Evolutionary conservation across 2,797 vertebrate species (phyloP), one percentile per base, ranked within the genome.

Genomic region (Mallotus villosus): DNA sequence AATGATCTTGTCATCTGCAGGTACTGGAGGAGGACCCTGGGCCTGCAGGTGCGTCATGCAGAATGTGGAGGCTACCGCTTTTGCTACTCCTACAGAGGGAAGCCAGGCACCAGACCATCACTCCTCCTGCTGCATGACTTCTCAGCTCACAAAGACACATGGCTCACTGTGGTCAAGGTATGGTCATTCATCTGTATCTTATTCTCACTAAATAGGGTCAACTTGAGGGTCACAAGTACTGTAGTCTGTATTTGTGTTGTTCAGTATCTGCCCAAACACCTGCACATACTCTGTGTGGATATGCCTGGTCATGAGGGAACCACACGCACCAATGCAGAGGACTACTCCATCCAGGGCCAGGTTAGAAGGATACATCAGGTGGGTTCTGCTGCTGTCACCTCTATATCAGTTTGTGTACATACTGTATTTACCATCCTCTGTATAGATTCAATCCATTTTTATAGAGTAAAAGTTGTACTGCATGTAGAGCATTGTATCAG

Each of bases 231-330:
- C 55, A 46, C 27, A 60, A 19, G 37, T 57, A 41, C 8, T 34
- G n/a, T n/a, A 19, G 4, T 34, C 3, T 63, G 16, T 66, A 57
- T 64, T 4, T 65, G 21, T 73, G 72, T 21, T 11, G 69, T 55
- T 67, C 55, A 99, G 98, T 99, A 97, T 86, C 92, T 99, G 67
- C 98, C 97, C 0, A 99, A 98, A 91, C 96, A 98, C 86, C 90
- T 98, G 63, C 97, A 99, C 81, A 89, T 99, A 78, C 82, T 99
- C 70, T 99, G 97, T 4, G 95, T 99, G 79, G 97, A 99, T 82
- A 96, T 99, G 96, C 98, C 98, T 0, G 98, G 98, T 51, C 98
- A 99, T 0, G 96, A 96, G 76, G 96, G 96, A 1, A 99, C 98
- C 0, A 97, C 96, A 1, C 95, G 96, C 67, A 97, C 94, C 0